These are phyloP conservation scores for Patella ulyssiponensis DNA, from an alignment of 2,888 invertebrate genomes.

Conservation along the genomic window DNA sequence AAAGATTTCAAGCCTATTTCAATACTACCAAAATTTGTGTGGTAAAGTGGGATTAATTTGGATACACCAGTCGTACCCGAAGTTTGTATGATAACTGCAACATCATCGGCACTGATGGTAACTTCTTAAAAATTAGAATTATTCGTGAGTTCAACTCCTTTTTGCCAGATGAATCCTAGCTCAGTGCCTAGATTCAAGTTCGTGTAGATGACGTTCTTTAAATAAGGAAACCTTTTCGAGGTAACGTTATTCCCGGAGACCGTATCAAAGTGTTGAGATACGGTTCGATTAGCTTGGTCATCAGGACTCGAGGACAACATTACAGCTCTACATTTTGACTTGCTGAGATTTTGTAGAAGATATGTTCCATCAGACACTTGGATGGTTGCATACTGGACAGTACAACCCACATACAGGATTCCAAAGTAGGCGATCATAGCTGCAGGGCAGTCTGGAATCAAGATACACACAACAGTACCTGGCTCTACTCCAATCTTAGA, in stretches of 20 bases:
- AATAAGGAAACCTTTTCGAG: background rate
- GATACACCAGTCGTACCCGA: background rate
- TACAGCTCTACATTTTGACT: background rate
- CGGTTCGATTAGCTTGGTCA: background rate
- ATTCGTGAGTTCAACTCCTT: background rate
- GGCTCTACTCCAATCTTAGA: background rate
- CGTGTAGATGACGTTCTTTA: background rate
- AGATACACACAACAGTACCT: background rate
- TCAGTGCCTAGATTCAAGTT: background rate
- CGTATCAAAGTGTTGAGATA: background rate
- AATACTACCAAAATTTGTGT: no score
- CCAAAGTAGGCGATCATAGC: background rate
- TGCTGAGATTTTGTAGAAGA: background rate
- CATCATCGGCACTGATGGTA: background rate
- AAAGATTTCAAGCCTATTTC: no score
- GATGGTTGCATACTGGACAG: background rate
- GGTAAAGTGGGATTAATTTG: background rate
- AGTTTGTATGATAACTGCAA: background rate
- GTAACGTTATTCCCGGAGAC: background rate
- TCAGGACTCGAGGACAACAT: background rate
- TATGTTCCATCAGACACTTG: background rate
- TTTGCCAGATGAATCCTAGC: background rate
- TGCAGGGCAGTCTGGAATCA: background rate
- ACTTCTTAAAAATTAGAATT: background rate
- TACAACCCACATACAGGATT: background rate